Conservation (phyloP, 2,113 vertebrate species). For the Notothenia rossii region DNA sequence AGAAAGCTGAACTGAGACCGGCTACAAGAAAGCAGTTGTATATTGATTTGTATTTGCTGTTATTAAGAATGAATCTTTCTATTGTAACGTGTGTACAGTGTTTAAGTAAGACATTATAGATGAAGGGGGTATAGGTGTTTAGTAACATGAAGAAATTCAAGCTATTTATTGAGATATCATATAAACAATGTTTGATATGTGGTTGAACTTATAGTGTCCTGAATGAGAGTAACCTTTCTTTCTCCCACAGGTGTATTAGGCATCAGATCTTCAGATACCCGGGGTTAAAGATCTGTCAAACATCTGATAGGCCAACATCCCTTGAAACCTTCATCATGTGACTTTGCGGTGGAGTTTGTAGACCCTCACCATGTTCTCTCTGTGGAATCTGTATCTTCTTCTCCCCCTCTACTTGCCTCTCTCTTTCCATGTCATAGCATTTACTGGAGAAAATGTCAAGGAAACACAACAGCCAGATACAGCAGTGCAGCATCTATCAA, state of each 20-base stretch:
- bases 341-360: conserved; percentile 42
- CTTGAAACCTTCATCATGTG: conserved; percentile 53
- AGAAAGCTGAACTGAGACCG: conserved; percentile 45
- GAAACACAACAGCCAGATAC: conserved; percentile 38
- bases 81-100: conserved; percentile 6
- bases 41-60: conserved; percentile 9
- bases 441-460: conserved; percentile 45
- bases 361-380: conserved; percentile 65
- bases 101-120: not conserved
- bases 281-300: conserved; percentile 30
- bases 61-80: conserved; percentile 19
- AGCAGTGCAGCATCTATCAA: conserved; percentile 6
- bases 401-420: conserved; percentile 52
- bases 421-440: conserved; percentile 24
- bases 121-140: not conserved
- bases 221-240: not conserved
- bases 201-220: not conserved
- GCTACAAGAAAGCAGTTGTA: not conserved
- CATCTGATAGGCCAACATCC: conserved; percentile 51
- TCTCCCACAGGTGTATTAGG: conserved; percentile 43
- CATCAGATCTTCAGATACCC: conserved; percentile 22
- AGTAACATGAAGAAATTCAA: not conserved
- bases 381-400: conserved; percentile 64
- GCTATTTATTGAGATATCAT: conserved; percentile 5
- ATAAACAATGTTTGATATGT: not conserved